These are phyloP conservation scores for Eublepharis macularius DNA, from an alignment of 2,113 vertebrate species.

Conservation along the genomic window DNA sequence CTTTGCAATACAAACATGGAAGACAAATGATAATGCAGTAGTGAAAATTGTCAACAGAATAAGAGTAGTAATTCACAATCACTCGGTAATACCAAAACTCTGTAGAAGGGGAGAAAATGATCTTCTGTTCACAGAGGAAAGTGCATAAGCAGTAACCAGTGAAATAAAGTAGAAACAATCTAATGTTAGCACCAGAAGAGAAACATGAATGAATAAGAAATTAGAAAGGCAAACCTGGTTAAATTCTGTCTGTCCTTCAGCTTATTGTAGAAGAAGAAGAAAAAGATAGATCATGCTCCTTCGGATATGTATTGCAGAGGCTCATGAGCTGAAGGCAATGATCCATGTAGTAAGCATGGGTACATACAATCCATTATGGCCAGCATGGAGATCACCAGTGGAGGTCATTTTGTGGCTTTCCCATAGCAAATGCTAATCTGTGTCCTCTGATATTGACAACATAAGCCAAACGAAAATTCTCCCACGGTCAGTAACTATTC, in stretches of 20 bases:
- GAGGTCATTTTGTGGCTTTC: neutral
- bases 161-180: constrained; percentile 40
- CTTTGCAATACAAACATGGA: neutral
- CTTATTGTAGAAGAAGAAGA: constrained; percentile 16
- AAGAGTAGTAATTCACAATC: constrained; percentile 15
- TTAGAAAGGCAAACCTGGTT: neutral
- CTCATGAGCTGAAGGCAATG: neutral
- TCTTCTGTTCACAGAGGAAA: neutral
- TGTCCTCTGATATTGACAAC: neutral
- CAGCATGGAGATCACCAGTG: neutral
- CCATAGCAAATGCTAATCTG: neutral
- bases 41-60: constrained; percentile 26
- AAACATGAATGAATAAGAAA: constrained; percentile 12
- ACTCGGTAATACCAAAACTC: constrained; percentile 1
- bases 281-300: neutral
- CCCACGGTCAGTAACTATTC: no score
- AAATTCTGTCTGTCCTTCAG: neutral
- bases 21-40: neutral
- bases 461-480: neutral
- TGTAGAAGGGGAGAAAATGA: constrained; percentile 19
- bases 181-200: constrained; percentile 29
- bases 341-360: neutral
- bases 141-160: constrained; percentile 11
- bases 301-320: neutral
- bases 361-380: neutral